phyloP scores from a whole-genome alignment of 2,797 vertebrate genomes.

The Leuciscus waleckii region DNA sequence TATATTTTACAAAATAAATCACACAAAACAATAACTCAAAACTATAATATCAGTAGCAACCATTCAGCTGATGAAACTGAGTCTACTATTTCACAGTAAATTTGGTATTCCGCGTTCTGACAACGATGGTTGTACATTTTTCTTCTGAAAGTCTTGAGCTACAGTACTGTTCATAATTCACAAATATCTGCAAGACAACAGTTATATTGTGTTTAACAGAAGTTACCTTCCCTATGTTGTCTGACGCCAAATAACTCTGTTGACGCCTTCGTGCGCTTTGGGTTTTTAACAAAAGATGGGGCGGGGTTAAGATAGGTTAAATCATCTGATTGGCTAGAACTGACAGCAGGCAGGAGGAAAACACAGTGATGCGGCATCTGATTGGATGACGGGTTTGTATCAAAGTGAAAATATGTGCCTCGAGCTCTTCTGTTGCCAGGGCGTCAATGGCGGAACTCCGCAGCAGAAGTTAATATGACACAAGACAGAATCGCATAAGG shows the following conservation, averaged over 20 bases:
- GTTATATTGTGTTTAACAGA: background rate
- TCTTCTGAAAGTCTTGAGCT: background rate
- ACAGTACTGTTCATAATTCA: background rate
- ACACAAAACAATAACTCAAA: too few relatives aligned
- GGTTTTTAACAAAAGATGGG: constrained; percentile 13
- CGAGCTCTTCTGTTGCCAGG: constrained; percentile 34
- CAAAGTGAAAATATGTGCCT: constrained; percentile 32
- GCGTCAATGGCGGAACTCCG: constrained; percentile 53
- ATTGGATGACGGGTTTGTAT: constrained; percentile 52
- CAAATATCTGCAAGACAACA: background rate
- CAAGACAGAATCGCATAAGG: constrained; percentile 42
- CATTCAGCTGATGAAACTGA: background rate
- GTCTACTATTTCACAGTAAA: background rate
- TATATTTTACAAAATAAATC: too few relatives aligned
- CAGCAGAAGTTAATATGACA: constrained; percentile 51
- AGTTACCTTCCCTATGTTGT: background rate
- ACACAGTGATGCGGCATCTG: background rate
- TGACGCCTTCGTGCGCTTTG: background rate
- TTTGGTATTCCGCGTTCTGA: background rate
- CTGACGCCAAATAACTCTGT: background rate
- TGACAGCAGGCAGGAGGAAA: constrained; percentile 14
- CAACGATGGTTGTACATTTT: background rate
- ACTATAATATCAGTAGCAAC: background rate
- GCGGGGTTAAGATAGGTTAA: background rate
- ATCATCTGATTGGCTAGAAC: constrained; percentile 44